phyloP scores from a whole-genome alignment of 2,888 invertebrate species.

The Thymelicus acteon region DNA sequence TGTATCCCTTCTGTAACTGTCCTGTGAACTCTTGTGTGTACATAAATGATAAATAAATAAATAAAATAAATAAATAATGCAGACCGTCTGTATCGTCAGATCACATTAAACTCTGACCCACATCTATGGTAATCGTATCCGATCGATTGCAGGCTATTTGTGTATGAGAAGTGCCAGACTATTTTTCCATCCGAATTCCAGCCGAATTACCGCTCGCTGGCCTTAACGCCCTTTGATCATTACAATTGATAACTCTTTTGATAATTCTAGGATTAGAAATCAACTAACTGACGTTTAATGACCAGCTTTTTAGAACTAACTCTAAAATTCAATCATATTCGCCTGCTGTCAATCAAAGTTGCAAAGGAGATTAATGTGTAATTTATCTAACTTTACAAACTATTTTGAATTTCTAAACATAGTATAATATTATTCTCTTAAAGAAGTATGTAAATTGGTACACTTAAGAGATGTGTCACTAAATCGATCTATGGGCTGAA shows the following conservation, averaged over 20 bases:
- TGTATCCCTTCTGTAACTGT: too few relatives aligned
- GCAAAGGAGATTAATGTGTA: too few relatives aligned
- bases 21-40: too few relatives aligned
- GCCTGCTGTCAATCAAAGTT: too few relatives aligned
- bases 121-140: not conserved
- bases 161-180: constrained; percentile 1
- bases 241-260: not conserved
- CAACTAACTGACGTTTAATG: too few relatives aligned
- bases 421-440: not conserved
- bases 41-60: too few relatives aligned
- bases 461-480: not conserved
- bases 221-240: not conserved
- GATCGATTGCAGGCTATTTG: constrained; percentile 11
- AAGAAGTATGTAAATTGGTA: not conserved
- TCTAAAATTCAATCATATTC: too few relatives aligned
- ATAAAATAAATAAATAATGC: not conserved
- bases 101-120: constrained; percentile 8
- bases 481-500: constrained; percentile 1
- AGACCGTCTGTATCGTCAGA: not conserved
- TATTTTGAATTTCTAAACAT: not conserved
- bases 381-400: too few relatives aligned
- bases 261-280: not conserved
- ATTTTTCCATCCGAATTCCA: not conserved
- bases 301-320: too few relatives aligned
- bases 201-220: not conserved